These are phyloP conservation scores for Pachymerium ferrugineum DNA, from an alignment of 2,888 invertebrate genomes.

Conservation along the genomic window DNA sequence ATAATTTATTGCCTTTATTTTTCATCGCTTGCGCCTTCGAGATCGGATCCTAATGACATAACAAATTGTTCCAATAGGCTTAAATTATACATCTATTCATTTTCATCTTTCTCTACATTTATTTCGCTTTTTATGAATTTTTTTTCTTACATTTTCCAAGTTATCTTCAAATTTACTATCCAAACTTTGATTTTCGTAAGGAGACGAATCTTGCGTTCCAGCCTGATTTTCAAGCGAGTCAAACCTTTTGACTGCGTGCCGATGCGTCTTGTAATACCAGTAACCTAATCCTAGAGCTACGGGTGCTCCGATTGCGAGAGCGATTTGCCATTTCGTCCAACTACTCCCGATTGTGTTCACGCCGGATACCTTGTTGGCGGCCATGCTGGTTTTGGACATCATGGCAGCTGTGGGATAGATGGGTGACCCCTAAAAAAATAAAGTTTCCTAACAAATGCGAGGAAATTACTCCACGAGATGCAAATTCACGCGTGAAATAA, in stretches of 20 bases:
- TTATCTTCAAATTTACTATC: neutral
- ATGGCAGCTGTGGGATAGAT: neutral
- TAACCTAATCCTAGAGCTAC: slow-evolving; percentile 75
- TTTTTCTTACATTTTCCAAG: neutral
- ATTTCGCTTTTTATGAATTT: too few relatives aligned
- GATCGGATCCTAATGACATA: neutral
- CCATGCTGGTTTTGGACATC: slow-evolving; percentile 12
- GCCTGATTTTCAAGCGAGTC: neutral
- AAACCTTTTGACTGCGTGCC: neutral
- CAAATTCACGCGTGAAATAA: neutral
- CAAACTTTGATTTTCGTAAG: neutral
- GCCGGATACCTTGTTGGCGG: slow-evolving; percentile 20
- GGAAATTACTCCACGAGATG: neutral
- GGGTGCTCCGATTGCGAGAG: slow-evolving; percentile 74
- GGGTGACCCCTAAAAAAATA: neutral
- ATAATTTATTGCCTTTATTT: slow-evolving; percentile 50
- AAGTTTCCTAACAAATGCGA: neutral
- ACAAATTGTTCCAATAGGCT: neutral
- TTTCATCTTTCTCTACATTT: too few relatives aligned
- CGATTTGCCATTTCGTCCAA: slow-evolving; percentile 71
- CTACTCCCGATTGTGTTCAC: slow-evolving; percentile 11
- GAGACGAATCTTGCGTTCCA: neutral
- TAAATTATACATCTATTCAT: neutral
- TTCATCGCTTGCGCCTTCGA: slow-evolving; percentile 58
- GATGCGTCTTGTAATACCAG: slow-evolving; percentile 57